phyloP scores from a whole-genome alignment of 2,888 invertebrate species.

The Clitarchus hookeri region DNA sequence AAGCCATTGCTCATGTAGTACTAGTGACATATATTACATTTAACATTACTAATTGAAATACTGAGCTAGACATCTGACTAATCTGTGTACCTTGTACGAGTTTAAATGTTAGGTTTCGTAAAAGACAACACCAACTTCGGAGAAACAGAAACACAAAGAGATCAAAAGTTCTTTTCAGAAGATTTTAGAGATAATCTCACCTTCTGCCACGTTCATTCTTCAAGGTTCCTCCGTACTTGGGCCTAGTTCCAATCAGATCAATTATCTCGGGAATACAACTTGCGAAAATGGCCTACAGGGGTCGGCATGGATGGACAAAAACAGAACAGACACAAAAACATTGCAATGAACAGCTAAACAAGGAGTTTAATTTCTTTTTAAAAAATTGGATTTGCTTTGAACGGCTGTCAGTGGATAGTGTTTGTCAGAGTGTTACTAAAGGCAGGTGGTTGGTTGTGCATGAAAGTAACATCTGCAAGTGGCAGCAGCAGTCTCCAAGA shows the following conservation, averaged over 20 bases:
- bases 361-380: not conserved
- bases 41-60: not conserved
- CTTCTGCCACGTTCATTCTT: slow-evolving; percentile 99
- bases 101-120: not conserved
- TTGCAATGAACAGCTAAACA: slow-evolving; percentile 30
- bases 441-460: not conserved
- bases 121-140: not conserved
- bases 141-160: not conserved
- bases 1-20: too few relatives aligned
- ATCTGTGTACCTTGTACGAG: not conserved
- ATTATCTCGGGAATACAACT: slow-evolving; percentile 99
- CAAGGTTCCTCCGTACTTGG: slow-evolving; percentile 99
- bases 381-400: not conserved
- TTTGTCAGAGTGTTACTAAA: not conserved
- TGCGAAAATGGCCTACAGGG: slow-evolving; percentile 97
- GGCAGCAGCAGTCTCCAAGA: not conserved
- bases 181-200: slow-evolving; percentile 69
- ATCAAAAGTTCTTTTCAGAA: not conserved
- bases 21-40: not conserved
- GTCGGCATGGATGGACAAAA: slow-evolving; percentile 50
- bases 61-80: not conserved
- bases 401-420: not conserved
- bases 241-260: slow-evolving; percentile 99
- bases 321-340: slow-evolving; percentile 44
- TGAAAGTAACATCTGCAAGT: not conserved